These are phyloP conservation scores for Sarcophaga carnaria DNA, from an alignment of 2,888 invertebrate genomes.

Conservation along the genomic window DNA sequence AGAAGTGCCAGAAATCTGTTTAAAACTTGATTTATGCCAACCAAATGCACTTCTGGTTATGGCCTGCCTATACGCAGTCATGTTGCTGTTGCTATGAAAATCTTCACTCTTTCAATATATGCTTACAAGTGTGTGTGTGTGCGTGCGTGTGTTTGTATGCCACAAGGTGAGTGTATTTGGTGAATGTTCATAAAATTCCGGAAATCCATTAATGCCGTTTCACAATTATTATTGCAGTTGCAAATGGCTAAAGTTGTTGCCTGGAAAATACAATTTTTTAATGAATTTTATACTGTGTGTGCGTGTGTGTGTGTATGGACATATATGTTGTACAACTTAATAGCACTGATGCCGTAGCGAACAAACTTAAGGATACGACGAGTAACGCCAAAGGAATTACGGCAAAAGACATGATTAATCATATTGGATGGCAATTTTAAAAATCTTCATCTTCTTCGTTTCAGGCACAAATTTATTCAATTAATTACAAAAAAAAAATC, in stretches of 20 bases:
- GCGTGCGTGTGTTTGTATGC: too few relatives aligned
- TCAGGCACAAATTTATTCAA: neutral
- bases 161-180: neutral
- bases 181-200: neutral
- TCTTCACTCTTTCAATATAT: too few relatives aligned
- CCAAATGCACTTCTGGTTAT: constrained; percentile 53
- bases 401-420: neutral
- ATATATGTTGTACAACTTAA: neutral
- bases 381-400: neutral
- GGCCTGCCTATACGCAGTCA: constrained; percentile 18
- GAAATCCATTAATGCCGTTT: constrained; percentile 37
- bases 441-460: neutral
- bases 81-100: too few relatives aligned
- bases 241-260: neutral
- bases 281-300: constrained; percentile 27
- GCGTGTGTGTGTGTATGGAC: too few relatives aligned
- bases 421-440: neutral
- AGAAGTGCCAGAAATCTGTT: constrained; percentile 49
- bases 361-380: neutral
- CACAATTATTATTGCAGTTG: neutral
- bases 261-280: constrained; percentile 33
- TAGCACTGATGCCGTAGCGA: neutral
- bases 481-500: too few relatives aligned
- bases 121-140: neutral
- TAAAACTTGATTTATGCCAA: constrained; percentile 60